These are phyloP conservation scores for Sebastes trivittatus DNA, from an alignment of 2,797 vertebrate genomes.

Conservation along the genomic window DNA sequence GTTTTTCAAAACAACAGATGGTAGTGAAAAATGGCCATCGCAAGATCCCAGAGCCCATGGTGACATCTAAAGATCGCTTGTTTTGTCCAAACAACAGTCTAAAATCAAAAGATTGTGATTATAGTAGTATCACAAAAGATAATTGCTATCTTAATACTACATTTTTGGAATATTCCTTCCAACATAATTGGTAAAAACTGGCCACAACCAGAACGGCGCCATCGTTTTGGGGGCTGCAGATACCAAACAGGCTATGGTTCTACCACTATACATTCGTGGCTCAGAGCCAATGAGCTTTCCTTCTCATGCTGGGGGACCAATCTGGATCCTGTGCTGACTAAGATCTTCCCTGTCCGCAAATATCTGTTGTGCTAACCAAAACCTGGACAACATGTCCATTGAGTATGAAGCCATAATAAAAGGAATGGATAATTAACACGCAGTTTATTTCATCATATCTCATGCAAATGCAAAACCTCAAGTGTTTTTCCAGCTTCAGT, in stretches of 20 bases:
- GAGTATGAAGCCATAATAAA: not conserved
- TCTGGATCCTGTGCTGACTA: constrained; percentile 79
- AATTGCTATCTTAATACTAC: not conserved
- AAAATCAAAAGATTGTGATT: not conserved
- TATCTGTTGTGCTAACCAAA: constrained; percentile 32
- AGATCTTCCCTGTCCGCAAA: constrained; percentile 42
- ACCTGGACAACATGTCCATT: constrained; percentile 22
- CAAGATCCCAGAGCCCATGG: not conserved
- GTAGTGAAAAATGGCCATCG: not conserved
- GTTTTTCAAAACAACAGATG: not conserved
- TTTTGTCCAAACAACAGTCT: not conserved
- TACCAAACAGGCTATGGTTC: constrained; percentile 11
- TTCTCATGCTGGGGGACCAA: constrained; percentile 71
- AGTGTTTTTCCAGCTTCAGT: constrained; percentile 28
- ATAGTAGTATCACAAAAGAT: not conserved
- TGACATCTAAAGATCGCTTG: not conserved
- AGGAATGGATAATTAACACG: not conserved
- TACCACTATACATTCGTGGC: constrained; percentile 44
- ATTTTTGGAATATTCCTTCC: not conserved
- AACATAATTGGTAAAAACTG: not conserved
- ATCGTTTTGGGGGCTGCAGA: not conserved
- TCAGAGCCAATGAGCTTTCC: constrained; percentile 50
- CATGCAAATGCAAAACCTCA: constrained; percentile 46
- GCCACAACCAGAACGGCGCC: not conserved
- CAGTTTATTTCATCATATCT: not conserved